These are phyloP conservation scores for Aurelia aurita complex sp. Pacific DNA, from an alignment of 30 jellyfish, hydroid and myxozoan genomes.

Conservation along the genomic window DNA sequence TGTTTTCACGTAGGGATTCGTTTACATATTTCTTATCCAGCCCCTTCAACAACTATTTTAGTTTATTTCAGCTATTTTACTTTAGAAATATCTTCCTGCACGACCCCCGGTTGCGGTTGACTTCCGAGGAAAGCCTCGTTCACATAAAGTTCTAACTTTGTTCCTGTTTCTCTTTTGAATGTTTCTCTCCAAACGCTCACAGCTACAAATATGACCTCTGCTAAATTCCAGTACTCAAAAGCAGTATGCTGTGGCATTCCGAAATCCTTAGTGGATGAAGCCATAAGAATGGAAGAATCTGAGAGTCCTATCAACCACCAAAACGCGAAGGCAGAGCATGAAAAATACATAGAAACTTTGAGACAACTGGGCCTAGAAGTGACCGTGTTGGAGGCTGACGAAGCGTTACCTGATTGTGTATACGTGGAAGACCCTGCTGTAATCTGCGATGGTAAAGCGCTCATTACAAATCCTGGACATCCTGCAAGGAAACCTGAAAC, in stretches of 20 bases:
- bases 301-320: conserved; percentile 57
- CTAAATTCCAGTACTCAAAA: conserved; percentile 32
- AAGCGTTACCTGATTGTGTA: conserved; percentile 92
- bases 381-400: conserved; percentile 79
- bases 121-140: too few species aligned
- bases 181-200: not conserved
- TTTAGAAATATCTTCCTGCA: too few species aligned
- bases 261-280: conserved; percentile 66
- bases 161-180: too few species aligned
- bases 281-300: conserved; percentile 60
- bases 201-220: not conserved
- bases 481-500: conserved; percentile 50
- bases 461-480: conserved; percentile 84
- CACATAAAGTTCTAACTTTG: too few species aligned
- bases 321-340: conserved; percentile 55
- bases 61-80: too few species aligned
- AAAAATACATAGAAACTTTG: conserved; percentile 41
- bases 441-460: conserved; percentile 68
- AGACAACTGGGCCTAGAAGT: conserved; percentile 64
- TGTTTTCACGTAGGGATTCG: too few species aligned
- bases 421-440: conserved; percentile 96
- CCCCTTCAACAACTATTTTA: too few species aligned
- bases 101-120: too few species aligned
- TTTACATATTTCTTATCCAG: too few species aligned
- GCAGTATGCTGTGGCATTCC: conserved; percentile 90